Evolutionary conservation across 2,888 invertebrate species (phyloP), one percentile per base, ranked within the genome.

Genomic region (Ophion ellenae): DNA sequence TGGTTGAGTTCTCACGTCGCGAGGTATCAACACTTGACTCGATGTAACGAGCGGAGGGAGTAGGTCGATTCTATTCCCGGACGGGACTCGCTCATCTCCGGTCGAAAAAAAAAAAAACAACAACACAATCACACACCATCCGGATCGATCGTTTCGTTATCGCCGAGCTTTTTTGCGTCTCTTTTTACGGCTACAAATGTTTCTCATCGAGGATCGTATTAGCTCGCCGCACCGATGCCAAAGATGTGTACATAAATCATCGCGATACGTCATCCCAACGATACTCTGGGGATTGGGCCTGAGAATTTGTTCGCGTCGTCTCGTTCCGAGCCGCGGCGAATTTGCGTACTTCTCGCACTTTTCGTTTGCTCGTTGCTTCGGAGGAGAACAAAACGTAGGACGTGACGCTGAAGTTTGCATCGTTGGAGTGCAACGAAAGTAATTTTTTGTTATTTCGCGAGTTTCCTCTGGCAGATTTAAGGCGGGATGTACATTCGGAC

Each of bases 231-330:
- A 85, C 36, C 71, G 83, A 77, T 83, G 83, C 86, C 86, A 86
- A 86, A 86, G 83, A 83, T 86, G 81, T 78, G 75, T 76, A 83
- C 9, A 78, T 83, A 80, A 80, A 79, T 83, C 73, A 77, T 77
- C 45, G 80, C 75, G 70, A 79, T 40, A 40, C 40, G 6, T 9
- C 40, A 9, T 7, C 7, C 40, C 40, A 40, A 40, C 32, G 32
- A 32, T 4, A 4, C 40, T 40, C 40, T 40, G 40, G 40, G 9
- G 40, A 40, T 40, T 7, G 6, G 7, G 40, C 40, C 9, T 40
- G 40, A 40, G 40, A 6, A 40, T 40, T 74, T 66, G 59, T 78
- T 74, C 57, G 70, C 74, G 74, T 71, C 67, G 78, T 81, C 77
- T 67, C 73, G 57, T 75, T 74, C 79, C 64, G 57, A 59, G 47